Conservation (phyloP, 2,888 invertebrate genomes). For the Parnassius orleans region DNA sequence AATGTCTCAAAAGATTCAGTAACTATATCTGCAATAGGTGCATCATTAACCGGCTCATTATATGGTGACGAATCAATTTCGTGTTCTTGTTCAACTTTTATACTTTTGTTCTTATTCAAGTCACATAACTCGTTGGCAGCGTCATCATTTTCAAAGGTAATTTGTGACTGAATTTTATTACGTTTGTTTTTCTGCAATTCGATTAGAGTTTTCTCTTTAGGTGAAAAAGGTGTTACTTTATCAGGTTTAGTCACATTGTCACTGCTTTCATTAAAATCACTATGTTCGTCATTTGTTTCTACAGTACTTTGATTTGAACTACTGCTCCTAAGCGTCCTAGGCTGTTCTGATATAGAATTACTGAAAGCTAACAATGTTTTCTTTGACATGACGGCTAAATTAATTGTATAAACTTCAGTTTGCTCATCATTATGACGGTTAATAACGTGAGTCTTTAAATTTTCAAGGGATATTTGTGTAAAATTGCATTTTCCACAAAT, state of each 20-base stretch:
- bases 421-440: constrained; percentile 75
- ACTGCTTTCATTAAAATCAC: constrained; percentile 37
- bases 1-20: neutral
- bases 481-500: constrained; percentile 88
- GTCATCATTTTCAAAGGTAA: constrained; percentile 61
- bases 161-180: constrained; percentile 51
- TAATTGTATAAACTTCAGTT: constrained; percentile 69
- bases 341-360: constrained; percentile 34
- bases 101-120: constrained; percentile 25
- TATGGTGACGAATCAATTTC: constrained; percentile 26
- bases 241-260: constrained; percentile 20
- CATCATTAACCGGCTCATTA: neutral
- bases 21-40: neutral
- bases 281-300: constrained; percentile 28
- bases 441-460: constrained; percentile 83
- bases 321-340: constrained; percentile 47
- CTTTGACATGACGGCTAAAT: constrained; percentile 56
- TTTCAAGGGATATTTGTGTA: constrained; percentile 83
- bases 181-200: constrained; percentile 18
- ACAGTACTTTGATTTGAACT: constrained; percentile 44
- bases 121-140: constrained; percentile 35
- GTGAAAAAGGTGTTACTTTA: neutral
- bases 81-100: constrained; percentile 30
- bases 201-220: constrained; percentile 9
- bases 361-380: constrained; percentile 43